These are phyloP conservation scores for Drosophila longiperda DNA, from an alignment of 2,888 invertebrate species.

Conservation along the genomic window DNA sequence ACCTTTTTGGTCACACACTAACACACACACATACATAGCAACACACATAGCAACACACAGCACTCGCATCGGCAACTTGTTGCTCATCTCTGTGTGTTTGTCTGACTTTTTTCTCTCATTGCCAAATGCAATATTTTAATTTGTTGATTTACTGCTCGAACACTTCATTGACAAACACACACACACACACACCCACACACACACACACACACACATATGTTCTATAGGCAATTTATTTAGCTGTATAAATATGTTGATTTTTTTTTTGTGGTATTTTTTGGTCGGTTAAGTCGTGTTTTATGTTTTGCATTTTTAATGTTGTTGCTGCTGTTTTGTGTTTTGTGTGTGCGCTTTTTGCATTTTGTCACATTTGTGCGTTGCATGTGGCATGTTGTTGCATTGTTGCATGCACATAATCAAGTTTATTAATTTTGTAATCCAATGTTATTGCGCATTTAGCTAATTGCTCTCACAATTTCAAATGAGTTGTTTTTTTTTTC, in stretches of 20 bases:
- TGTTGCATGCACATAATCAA: slow-evolving; percentile 38
- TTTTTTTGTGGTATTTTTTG: slow-evolving; percentile 8
- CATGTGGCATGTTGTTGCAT: slow-evolving; percentile 39
- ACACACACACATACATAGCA: slow-evolving; percentile 12
- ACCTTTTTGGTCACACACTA: slow-evolving; percentile 51
- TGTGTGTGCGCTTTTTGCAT: slow-evolving; percentile 28
- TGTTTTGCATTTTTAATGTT: slow-evolving; percentile 71
- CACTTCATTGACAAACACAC: slow-evolving; percentile 49
- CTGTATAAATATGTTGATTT: slow-evolving; percentile 38
- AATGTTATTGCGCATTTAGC: slow-evolving; percentile 56
- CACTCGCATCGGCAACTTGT: slow-evolving; percentile 45
- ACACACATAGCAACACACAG: slow-evolving; percentile 14
- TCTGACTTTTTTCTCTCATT: slow-evolving; percentile 20
- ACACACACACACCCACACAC: slow-evolving; percentile 20
- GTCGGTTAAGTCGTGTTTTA: slow-evolving; percentile 32
- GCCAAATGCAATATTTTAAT: slow-evolving; percentile 65
- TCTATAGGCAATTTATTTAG: slow-evolving; percentile 48
- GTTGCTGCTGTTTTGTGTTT: slow-evolving; percentile 18
- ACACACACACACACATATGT: slow-evolving; percentile 16
- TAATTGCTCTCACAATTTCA: slow-evolving; percentile 74
- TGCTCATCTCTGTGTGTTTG: slow-evolving; percentile 30
- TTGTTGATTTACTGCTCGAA: slow-evolving; percentile 69
- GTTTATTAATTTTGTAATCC: slow-evolving; percentile 78
- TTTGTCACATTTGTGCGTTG: slow-evolving; percentile 73
- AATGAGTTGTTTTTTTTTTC: slow-evolving; percentile 34